These are phyloP conservation scores for Eueremaeus valkanovi DNA, from an alignment of 2,888 invertebrate genomes.

Conservation along the genomic window DNA sequence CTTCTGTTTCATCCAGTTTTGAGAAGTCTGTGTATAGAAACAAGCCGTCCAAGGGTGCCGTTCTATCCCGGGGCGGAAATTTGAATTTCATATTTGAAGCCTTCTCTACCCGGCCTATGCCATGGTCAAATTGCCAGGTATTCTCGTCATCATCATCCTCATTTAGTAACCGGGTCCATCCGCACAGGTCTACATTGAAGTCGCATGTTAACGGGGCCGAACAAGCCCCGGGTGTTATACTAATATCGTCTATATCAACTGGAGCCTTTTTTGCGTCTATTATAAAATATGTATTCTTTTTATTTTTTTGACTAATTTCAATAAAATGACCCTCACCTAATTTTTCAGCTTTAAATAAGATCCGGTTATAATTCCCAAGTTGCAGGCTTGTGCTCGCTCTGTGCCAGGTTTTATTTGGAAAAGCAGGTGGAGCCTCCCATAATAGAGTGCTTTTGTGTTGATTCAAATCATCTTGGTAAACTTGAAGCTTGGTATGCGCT, in stretches of 20 bases:
- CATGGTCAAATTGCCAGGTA: neutral
- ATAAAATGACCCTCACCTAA: too few relatives aligned
- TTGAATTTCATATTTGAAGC: neutral
- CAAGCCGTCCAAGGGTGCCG: neutral
- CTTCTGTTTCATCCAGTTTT: neutral
- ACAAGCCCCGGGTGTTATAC: neutral
- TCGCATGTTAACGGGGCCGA: neutral
- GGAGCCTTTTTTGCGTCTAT: neutral
- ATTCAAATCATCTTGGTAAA: neutral
- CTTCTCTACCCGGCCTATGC: neutral
- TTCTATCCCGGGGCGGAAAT: neutral
- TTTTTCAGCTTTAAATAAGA: neutral
- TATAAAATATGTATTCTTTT: neutral
- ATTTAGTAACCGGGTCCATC: neutral
- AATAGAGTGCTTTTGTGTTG: neutral
- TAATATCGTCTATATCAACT: constrained; percentile 16
- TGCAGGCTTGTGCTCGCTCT: neutral
- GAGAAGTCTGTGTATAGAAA: constrained; percentile 33
- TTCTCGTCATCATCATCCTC: too few relatives aligned
- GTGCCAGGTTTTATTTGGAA: neutral
- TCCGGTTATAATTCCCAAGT: neutral
- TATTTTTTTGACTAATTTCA: neutral
- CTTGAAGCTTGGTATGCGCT: neutral
- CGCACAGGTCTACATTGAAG: constrained; percentile 9
- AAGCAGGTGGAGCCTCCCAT: neutral